Conservation (phyloP, 2,797 vertebrate species). For the Sebastes baramenuke region DNA sequence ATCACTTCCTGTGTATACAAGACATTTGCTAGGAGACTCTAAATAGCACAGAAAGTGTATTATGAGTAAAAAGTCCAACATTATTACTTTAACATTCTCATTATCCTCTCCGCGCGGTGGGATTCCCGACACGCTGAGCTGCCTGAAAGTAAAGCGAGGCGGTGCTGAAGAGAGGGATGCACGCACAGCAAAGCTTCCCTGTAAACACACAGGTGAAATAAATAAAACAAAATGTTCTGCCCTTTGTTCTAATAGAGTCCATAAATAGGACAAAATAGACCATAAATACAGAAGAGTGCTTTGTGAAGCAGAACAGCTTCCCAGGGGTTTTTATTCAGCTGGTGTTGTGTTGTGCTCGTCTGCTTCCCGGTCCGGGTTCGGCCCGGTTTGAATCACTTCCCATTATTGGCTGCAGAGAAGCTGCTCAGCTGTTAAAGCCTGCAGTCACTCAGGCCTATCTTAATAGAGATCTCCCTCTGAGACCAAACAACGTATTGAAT, state of each 20-base stretch:
- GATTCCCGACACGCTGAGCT: background rate
- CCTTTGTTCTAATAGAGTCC: conserved; percentile 48
- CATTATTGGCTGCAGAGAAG: conserved; percentile 48
- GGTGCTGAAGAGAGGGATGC: background rate
- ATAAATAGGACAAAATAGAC: conserved; percentile 51
- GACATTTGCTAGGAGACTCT: background rate
- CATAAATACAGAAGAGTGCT: conserved; percentile 32
- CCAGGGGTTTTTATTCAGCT: conserved; percentile 33
- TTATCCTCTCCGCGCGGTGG: background rate
- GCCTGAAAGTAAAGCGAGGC: background rate
- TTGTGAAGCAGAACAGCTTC: conserved; percentile 18
- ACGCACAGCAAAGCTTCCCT: background rate
- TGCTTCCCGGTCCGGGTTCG: conserved; percentile 25
- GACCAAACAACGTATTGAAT: conserved; percentile 53
- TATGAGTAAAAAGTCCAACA: background rate
- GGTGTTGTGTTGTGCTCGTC: background rate
- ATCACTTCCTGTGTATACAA: background rate
- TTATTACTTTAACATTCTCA: background rate
- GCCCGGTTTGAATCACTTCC: conserved; percentile 46
- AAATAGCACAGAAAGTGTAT: background rate
- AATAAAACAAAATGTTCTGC: conserved; percentile 24
- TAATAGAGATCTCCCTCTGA: conserved; percentile 79
- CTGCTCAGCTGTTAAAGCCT: conserved; percentile 53
- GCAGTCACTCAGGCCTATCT: conserved; percentile 74
- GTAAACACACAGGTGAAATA: conserved; percentile 25